Base-by-base conservation (phyloP, 1,140 invertebrate species). In the Drosophila ficusphila region DNA sequence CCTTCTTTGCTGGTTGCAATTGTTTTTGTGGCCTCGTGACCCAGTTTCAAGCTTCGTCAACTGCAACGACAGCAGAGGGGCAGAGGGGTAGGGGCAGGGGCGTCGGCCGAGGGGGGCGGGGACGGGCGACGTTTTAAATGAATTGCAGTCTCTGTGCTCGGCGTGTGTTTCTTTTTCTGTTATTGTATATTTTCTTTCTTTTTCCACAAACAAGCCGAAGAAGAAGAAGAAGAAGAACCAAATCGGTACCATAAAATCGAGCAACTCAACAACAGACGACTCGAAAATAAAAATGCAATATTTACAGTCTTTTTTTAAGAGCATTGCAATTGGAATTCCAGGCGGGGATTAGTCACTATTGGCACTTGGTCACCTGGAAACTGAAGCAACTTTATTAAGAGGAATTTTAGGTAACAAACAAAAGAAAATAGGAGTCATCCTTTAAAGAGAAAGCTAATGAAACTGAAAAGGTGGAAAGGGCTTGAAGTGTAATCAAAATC, bases 11-110 rank as follows among this genome's bases (percentile, higher is more conserved):
- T 38, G 29, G 64, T 47, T 88, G 74, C 81, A 90, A 90, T 90
- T 90, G 78, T 90, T 90, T 82, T 88, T 90, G 88, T 90, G 88
- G 88, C 88, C 88, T 88, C 81, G 78, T 90, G 88, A 90, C 88
- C 88, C 49, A 90, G 71, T 90, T 90, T 79, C 57, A 33, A 78
- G 82, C 82, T 78, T 88, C 82, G 82, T 88, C 77, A 78, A 88
- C 82, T 88, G 82, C 82, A 88, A 75, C 73, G 82, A 78, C 57
- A 60, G 54, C 76, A 67, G 46, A 62, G 44, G n/a, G 49, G 29
- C 41, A 14, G 39, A 23, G 23, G 5, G 27, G 64, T 36, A 38
- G 71, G 16, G 53, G 29, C 52, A 39, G 34, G 33, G 53, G 46
- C 53, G 39, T 46, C 64, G 31, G n/a, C 42, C 7, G 57, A 46